Evolutionary conservation across 2,797 vertebrate genomes (phyloP), one percentile per base, ranked within the genome.

Genomic region (Threskiornis aethiopicus): DNA sequence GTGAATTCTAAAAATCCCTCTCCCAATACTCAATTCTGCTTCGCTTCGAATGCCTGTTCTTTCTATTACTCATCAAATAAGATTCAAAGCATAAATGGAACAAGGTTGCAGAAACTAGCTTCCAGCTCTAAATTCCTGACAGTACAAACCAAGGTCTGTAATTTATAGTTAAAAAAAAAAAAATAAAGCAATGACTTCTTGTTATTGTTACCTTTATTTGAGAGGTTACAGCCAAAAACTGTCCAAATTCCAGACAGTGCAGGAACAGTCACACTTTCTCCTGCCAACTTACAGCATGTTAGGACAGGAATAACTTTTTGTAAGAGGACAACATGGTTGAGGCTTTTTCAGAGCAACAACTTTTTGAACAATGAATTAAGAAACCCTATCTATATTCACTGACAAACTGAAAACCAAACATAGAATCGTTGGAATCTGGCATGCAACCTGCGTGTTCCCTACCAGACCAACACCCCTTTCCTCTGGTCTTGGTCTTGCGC

Each of bases 221-320:
- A 97, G 95, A 97, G 96, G 96, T 97, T 97, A 97, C 76, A 96
- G 94, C 89, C 95, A 96, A 96, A 96, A 97, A 89, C 87, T 97
- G 96, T 97, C 87, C 93, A 89, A 87, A 96, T 97, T 97, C 95
- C 97, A 97, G 96, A 96, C 93, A 95, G 84, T 35, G 57, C 89
- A 96, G 83, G 90, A 96, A 94, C 90, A 97, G 95, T 90, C 90
- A 92, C 92, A 94, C 79, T 85, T 95, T 91, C n/a, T 93, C 52
- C 70, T 94, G 96, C 93, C 93, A 94, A 90, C 65, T 89, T 26
- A 21, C 64, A 91, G 91, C 97, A 8, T 92, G 98, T 97, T 88
- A 89, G 51, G 82, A 96, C 97, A 97, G 51, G 96, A 93, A 82
- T 93, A 81, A 54, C 57, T 94, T 92, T 69, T 58, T 89, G 52